phyloP scores from a whole-genome alignment of 2,113 vertebrate genomes.

The Mugil cephalus region DNA sequence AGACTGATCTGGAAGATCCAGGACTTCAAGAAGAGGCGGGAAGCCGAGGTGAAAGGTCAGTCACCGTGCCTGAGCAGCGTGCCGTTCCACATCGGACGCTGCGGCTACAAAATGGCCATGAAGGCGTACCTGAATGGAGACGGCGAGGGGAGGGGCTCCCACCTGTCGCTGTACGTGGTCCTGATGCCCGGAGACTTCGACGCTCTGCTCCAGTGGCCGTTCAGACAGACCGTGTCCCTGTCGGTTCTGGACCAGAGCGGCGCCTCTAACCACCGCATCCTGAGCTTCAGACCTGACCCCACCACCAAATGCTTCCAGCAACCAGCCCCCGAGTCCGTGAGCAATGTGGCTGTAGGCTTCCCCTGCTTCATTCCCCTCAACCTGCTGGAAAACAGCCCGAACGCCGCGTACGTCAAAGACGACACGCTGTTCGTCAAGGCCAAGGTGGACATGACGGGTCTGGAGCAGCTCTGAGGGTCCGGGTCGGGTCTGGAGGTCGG shows the following conservation, averaged over 20 bases:
- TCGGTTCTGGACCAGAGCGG: constrained; percentile 62
- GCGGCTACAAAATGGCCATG: constrained; percentile 89
- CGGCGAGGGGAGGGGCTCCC: constrained; percentile 87
- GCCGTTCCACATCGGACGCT: constrained; percentile 91
- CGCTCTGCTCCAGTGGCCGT: constrained; percentile 91
- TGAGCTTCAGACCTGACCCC: constrained; percentile 59
- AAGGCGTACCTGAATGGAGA: constrained; percentile 92
- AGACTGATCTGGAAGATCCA: constrained; percentile 95
- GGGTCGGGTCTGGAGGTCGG: no score
- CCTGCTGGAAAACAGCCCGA: constrained; percentile 11
- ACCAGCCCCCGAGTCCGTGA: not conserved
- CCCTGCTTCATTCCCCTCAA: constrained; percentile 37
- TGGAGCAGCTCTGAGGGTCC: constrained; percentile 31
- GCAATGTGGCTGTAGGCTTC: constrained; percentile 57
- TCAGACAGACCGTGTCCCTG: constrained; percentile 87
- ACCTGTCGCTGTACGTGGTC: constrained; percentile 92
- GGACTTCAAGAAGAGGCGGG: constrained; percentile 85
- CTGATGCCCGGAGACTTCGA: constrained; percentile 95
- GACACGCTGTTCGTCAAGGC: constrained; percentile 63
- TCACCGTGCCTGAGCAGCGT: constrained; percentile 86
- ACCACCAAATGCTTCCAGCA: constrained; percentile 45
- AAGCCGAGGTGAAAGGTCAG: constrained; percentile 83
- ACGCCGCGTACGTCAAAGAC: constrained; percentile 38
- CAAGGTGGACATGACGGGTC: constrained; percentile 58
- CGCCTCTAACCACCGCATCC: constrained; percentile 40